Evolutionary conservation across 1,140 invertebrate species (phyloP).

Genomic region (Achatina immaculata): DNA sequence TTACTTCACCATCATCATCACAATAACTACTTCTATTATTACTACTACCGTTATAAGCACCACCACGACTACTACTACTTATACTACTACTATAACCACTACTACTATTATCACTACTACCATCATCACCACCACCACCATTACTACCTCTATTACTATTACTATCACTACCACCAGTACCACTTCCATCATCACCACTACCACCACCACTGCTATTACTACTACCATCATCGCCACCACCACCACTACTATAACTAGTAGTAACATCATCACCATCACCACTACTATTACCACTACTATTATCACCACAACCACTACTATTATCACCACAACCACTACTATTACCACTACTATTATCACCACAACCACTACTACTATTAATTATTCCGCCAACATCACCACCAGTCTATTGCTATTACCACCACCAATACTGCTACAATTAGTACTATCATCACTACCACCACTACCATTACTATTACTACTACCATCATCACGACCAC

Average conservation of each 20-base stretch:
- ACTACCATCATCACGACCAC: too few species aligned
- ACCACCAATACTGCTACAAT: too few species aligned
- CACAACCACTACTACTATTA: too few species aligned
- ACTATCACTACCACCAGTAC: background rate
- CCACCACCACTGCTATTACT: background rate
- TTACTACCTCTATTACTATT: background rate
- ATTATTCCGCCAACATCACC: too few species aligned
- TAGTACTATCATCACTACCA: too few species aligned
- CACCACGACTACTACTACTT: too few species aligned
- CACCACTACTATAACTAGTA: too few species aligned
- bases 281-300: background rate
- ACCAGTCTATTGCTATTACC: too few species aligned
- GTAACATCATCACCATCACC: background rate
- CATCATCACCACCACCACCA: background rate
- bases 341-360: background rate
- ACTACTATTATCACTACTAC: background rate
- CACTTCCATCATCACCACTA: background rate
- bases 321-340: too few species aligned
- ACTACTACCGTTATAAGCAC: too few species aligned
- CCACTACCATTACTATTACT: too few species aligned
- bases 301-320: background rate
- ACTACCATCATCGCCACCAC: background rate
- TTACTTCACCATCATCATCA: background rate
- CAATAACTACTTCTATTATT: background rate
- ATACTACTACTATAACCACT: too few species aligned